Conservation (phyloP, 2,888 invertebrate species). For the Ashinkailepas kermadecensis region DNA sequence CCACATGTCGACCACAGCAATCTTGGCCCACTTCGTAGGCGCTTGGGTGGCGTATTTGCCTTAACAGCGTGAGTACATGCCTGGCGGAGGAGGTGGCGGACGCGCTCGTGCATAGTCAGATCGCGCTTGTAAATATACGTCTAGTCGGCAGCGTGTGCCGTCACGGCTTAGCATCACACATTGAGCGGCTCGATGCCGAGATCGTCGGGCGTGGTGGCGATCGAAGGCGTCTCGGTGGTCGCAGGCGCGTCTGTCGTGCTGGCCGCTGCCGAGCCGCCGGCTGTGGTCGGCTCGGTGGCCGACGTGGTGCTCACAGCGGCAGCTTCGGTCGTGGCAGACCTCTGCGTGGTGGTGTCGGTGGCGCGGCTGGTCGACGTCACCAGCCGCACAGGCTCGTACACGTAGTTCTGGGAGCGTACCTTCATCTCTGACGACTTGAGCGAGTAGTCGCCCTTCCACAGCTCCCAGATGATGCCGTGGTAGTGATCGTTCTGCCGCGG, state of each 20-base stretch:
- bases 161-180: background rate
- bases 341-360: background rate
- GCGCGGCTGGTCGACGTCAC: background rate
- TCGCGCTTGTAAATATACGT: no score
- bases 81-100: no score
- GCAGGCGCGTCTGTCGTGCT: background rate
- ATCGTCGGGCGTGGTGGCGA: background rate
- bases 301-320: background rate
- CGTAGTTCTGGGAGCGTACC: constrained; percentile 39
- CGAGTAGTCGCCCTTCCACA: constrained; percentile 52
- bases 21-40: no score
- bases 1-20: no score
- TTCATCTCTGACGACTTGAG: constrained; percentile 49
- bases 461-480: constrained; percentile 52
- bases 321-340: background rate
- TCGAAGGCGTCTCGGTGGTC: background rate
- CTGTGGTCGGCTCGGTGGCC: background rate
- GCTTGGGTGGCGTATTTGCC: no score
- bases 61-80: no score
- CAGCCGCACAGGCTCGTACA: background rate
- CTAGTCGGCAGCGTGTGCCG: no score
- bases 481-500: constrained; percentile 46
- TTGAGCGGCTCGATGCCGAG: background rate
- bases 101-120: no score
- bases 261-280: background rate